Evolutionary conservation across 2,888 invertebrate species (phyloP).

Genomic region (Nemurella pictetii): DNA sequence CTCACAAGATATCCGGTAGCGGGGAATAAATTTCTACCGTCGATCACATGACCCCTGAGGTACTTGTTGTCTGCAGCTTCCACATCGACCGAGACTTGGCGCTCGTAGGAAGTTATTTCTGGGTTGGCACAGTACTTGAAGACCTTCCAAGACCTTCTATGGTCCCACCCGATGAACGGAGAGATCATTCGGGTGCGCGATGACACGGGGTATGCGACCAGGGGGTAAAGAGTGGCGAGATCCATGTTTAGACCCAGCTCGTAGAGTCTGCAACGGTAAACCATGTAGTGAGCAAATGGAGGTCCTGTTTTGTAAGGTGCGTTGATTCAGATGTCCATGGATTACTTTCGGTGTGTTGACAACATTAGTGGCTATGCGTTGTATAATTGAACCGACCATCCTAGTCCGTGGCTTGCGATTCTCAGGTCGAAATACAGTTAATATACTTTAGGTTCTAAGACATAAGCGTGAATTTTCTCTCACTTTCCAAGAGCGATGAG

Average conservation of each 20-base stretch:
- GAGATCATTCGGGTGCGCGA: conserved; percentile 83
- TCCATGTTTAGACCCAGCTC: conserved; percentile 75
- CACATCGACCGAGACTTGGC: conserved; percentile 21
- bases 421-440: too few species aligned
- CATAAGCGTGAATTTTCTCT: too few species aligned
- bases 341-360: too few species aligned
- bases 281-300: too few species aligned
- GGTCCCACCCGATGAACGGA: conserved; percentile 87
- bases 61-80: conserved; percentile 29
- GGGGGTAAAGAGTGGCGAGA: conserved; percentile 75
- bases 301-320: too few species aligned
- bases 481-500: too few species aligned
- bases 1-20: conserved; percentile 75
- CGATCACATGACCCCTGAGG: conserved; percentile 52
- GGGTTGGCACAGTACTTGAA: conserved; percentile 32
- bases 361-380: too few species aligned
- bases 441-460: too few species aligned
- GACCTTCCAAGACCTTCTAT: conserved; percentile 73
- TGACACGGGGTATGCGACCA: conserved; percentile 79
- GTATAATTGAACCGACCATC: too few species aligned
- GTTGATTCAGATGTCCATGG: too few species aligned
- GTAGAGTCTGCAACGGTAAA: conserved; percentile 60
- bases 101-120: conserved; percentile 27
- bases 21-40: conserved; percentile 72
- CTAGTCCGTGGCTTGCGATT: too few species aligned